Conservation (phyloP, 2,113 vertebrate species). For the Plecotus auritus region DNA sequence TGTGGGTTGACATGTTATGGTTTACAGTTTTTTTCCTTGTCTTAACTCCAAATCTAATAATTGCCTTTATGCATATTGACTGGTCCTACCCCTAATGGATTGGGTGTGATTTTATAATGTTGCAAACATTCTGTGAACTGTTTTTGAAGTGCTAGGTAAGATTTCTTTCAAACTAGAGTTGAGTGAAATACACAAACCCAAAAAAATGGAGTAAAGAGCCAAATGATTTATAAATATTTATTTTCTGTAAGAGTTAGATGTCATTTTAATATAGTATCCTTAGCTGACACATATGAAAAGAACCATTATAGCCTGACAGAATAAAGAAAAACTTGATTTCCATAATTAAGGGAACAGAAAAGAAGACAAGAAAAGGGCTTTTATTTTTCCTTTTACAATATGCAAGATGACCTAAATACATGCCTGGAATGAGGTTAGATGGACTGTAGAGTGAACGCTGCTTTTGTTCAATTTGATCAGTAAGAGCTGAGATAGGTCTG, state of each 20-base stretch:
- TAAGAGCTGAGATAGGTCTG: constrained; percentile 18
- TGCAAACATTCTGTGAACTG: not conserved
- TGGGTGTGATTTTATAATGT: not conserved
- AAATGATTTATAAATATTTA: constrained; percentile 10
- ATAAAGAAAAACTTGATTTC: constrained; percentile 21
- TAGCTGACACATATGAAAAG: not conserved
- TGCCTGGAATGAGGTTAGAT: not conserved
- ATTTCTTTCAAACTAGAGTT: not conserved
- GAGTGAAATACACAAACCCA: not conserved
- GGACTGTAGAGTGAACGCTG: not conserved
- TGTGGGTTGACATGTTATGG: not conserved
- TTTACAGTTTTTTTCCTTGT: constrained; percentile 28
- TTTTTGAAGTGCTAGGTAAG: not conserved
- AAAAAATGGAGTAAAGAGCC: not conserved
- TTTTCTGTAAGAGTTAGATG: not conserved
- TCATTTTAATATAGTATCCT: not conserved
- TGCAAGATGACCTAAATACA: not conserved
- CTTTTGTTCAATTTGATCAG: constrained; percentile 56
- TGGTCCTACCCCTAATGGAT: not conserved
- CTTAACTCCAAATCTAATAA: not conserved
- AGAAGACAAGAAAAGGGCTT: not conserved
- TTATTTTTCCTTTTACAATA: not conserved
- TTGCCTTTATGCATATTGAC: not conserved
- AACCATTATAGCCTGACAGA: not conserved
- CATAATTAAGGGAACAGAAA: constrained; percentile 40